Evolutionary conservation across 2,888 invertebrate genomes (phyloP), one percentile per base, ranked within the genome.

Genomic region (Cosmorhoe ocellata): DNA sequence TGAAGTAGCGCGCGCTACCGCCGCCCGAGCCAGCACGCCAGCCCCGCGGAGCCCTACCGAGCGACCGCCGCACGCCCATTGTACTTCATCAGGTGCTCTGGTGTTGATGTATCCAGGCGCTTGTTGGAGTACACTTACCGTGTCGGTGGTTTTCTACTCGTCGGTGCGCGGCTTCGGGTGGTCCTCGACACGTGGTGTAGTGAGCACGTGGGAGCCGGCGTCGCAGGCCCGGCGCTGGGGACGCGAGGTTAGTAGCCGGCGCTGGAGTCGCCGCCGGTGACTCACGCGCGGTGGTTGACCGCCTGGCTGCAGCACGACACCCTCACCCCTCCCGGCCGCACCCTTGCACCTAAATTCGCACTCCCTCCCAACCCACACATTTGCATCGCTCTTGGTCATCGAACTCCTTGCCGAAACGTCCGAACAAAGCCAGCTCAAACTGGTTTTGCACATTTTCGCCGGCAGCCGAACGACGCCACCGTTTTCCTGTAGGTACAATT

Each of bases 71-170:
- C 95, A 96, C 96, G 96, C 95, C 95, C 95, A 97, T 97, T 97
- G 97, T 97, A 97, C 97, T 97, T 97, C 97, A 97, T 97, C 97
- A 97, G 97, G 97, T 97, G 97, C 97, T 97, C 97, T 97, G 97
- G 97, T 96, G 93, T 92, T 92, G 84, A 90, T 79, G 81, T 92
- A 93, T 95, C 97, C 97, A 96, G 97, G 97, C 97, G 97, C 96
- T 96, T 97, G 97, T 96, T 96, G 97, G 96, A 97, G 97, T 97
- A 96, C 97, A 97, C 96, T 96, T 96, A 95, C 95, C 96, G 95
- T 96, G 96, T 87, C 93, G 93, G 91, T 92, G 91, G 90, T 77
- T 76, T 56, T 86, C 80, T 63, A 76, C 92, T 62, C 54, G 61
- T 49, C 52, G 58, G 64, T 30, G 27, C 13, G 38, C 47, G 59